phyloP scores from a whole-genome alignment of 2,797 vertebrate species.

The Cyclopterus lumpus region DNA sequence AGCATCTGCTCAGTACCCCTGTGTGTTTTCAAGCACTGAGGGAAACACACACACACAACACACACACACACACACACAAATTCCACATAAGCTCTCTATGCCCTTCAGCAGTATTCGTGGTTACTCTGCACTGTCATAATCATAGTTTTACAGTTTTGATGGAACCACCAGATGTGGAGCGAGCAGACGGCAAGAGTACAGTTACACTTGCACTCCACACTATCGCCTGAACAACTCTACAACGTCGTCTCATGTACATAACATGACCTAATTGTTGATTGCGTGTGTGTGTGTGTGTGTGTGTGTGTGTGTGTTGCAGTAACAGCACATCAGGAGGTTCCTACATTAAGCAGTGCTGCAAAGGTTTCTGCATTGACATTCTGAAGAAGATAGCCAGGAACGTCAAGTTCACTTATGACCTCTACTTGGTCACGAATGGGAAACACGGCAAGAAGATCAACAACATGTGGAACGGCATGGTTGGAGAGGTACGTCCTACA shows the following conservation, averaged over 20 bases:
- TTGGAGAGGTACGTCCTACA: slow-evolving; percentile 89
- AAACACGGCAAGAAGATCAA: slow-evolving; percentile 99
- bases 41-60: slow-evolving; percentile 51
- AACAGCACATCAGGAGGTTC: slow-evolving; percentile 91
- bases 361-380: slow-evolving; percentile 98
- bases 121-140: slow-evolving; percentile 59
- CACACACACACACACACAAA: slow-evolving; percentile 49
- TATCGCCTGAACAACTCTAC: slow-evolving; percentile 5
- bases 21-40: slow-evolving; percentile 75
- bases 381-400: slow-evolving; percentile 96
- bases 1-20: slow-evolving; percentile 76
- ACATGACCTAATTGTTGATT: slow-evolving; percentile 31
- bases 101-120: slow-evolving; percentile 66
- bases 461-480: slow-evolving; percentile 98
- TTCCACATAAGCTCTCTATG: slow-evolving; percentile 38
- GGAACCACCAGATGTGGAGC: slow-evolving; percentile 66
- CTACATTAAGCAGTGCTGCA: slow-evolving; percentile 96
- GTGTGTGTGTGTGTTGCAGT: slow-evolving; percentile 79
- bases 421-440: slow-evolving; percentile 97
- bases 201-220: slow-evolving; percentile 15
- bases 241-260: slow-evolving; percentile 24
- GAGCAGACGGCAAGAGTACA: slow-evolving; percentile 21
- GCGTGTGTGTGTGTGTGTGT: slow-evolving; percentile 50
- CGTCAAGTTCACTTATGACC: slow-evolving; percentile 97
- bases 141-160: slow-evolving; percentile 70